These are phyloP conservation scores for Diarsia mendica DNA, from an alignment of 2,888 invertebrate genomes.

Conservation along the genomic window DNA sequence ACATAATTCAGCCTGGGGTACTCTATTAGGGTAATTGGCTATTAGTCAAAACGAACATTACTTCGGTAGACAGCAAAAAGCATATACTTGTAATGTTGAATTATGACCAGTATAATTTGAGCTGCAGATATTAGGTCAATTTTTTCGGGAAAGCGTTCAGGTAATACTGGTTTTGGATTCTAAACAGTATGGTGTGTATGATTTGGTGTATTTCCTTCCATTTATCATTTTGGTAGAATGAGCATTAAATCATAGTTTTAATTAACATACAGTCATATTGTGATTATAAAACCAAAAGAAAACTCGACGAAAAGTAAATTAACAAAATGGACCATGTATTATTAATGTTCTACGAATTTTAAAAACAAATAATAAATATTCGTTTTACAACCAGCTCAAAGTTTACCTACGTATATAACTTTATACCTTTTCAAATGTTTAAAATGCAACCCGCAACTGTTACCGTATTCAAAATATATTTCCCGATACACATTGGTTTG, in stretches of 20 bases:
- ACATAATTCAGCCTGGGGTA: slow-evolving; percentile 45
- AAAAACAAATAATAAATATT: not conserved
- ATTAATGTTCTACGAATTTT: not conserved
- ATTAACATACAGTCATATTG: not conserved
- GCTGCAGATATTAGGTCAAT: not conserved
- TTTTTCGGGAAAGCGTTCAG: not conserved
- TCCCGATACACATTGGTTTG: not conserved
- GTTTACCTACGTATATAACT: not conserved
- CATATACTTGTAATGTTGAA: slow-evolving; percentile 21
- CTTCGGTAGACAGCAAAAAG: slow-evolving; percentile 21
- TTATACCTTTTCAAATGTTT: not conserved
- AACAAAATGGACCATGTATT: too few species aligned
- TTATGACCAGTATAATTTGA: not conserved
- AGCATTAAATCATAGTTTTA: not conserved
- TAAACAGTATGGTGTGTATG: slow-evolving; percentile 7
- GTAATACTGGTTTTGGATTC: not conserved
- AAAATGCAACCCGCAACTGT: not conserved
- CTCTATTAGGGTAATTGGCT: slow-evolving; percentile 64
- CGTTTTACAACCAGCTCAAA: not conserved
- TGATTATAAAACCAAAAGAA: not conserved
- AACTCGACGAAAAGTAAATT: not conserved
- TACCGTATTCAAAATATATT: slow-evolving; percentile 2
- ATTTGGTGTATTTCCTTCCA: slow-evolving; percentile 10
- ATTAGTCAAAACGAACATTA: slow-evolving; percentile 62
- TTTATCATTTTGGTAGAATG: not conserved